Percentiles rank a stretch among this genome's conserved stretches.
Evolutionary conservation across 2,113 vertebrate species (phyloP).

Genomic region (Saguinus imperator): DNA sequence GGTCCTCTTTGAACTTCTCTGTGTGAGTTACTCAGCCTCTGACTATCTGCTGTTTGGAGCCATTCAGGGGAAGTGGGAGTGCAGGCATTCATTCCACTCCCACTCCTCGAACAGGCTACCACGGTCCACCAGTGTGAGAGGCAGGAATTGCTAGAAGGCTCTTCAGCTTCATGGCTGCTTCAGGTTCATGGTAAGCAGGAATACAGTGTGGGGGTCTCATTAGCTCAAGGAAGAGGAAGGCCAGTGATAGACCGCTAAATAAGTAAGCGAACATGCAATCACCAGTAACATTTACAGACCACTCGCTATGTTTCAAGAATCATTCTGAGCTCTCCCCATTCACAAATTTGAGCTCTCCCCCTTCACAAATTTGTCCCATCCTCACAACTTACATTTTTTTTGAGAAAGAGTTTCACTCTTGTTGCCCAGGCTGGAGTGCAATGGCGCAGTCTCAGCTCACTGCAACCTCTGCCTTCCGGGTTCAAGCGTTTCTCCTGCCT

Average conservation of each 20-base stretch:
- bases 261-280: not conserved
- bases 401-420: too few species aligned
- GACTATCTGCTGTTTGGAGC: not conserved
- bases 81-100: not conserved
- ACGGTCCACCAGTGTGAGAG: not conserved
- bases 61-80: not conserved
- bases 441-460: too few species aligned
- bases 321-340: not conserved
- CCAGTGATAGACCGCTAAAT: not conserved
- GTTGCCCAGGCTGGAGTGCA: too few species aligned
- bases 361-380: not conserved
- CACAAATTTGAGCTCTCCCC: not conserved
- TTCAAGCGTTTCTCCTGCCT: too few species aligned
- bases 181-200: not conserved
- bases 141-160: not conserved
- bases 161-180: too few species aligned
- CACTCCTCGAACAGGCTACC: not conserved
- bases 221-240: not conserved
- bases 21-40: not conserved
- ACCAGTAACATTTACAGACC: not conserved
- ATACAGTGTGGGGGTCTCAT: fast-evolving
- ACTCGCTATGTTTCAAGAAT: not conserved
- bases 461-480: too few species aligned
- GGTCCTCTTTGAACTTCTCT: not conserved
- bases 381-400: not conserved